These are phyloP conservation scores for Spisula solida DNA, from an alignment of 2,888 invertebrate genomes.

Conservation along the genomic window DNA sequence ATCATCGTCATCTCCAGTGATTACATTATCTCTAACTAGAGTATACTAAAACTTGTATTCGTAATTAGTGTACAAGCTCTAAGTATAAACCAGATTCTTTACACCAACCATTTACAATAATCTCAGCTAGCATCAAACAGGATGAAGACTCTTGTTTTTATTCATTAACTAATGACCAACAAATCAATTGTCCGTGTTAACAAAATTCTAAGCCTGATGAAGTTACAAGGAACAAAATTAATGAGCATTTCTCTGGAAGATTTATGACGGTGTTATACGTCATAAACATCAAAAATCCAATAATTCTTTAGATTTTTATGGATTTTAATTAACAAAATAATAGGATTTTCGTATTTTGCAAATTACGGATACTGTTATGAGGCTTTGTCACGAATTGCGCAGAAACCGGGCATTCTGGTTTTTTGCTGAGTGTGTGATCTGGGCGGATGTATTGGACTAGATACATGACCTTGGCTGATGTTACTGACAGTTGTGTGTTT, in stretches of 20 bases:
- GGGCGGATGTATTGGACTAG: neutral
- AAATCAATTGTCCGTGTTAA: neutral
- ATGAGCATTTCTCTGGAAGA: neutral
- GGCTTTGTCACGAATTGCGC: neutral
- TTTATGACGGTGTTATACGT: neutral
- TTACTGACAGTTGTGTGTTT: too few relatives aligned
- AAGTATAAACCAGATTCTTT: neutral
- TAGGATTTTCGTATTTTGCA: neutral
- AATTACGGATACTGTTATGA: neutral
- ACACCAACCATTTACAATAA: neutral
- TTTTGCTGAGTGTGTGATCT: neutral
- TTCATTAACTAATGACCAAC: neutral
- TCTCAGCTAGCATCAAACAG: neutral
- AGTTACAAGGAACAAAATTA: neutral
- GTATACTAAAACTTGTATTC: too few relatives aligned
- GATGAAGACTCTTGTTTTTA: neutral
- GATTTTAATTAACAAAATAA: constrained; percentile 15
- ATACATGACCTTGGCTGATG: too few relatives aligned
- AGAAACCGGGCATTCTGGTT: neutral
- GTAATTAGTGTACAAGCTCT: too few relatives aligned
- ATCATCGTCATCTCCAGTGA: too few relatives aligned
- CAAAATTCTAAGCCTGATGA: neutral
- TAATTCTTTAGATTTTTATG: neutral
- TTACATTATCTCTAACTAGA: too few relatives aligned
- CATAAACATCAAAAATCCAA: neutral